Conservation (phyloP, 2,888 invertebrate species). For the Brachyopa scutellaris region DNA sequence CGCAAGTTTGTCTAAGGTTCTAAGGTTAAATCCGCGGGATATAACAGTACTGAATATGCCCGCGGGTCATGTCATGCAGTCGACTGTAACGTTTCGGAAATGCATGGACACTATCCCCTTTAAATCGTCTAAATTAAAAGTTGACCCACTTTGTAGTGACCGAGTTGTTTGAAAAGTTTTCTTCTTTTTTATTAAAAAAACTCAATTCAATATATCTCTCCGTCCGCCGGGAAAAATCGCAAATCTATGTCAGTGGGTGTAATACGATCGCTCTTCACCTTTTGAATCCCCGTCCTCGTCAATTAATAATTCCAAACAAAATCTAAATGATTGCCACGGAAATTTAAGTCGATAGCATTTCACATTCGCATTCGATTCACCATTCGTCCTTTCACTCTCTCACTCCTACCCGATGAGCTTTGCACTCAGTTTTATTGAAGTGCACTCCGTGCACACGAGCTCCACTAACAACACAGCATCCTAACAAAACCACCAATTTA, state of each 20-base stretch:
- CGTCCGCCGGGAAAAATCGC: constrained; percentile 5
- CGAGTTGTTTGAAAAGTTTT: no score
- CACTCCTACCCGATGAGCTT: not conserved
- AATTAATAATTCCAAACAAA: constrained; percentile 29
- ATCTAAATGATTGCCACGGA: constrained; percentile 24
- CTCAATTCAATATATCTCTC: constrained; percentile 14
- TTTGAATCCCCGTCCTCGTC: not conserved
- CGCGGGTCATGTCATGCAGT: no score
- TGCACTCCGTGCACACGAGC: constrained; percentile 30
- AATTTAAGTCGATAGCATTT: constrained; percentile 21
- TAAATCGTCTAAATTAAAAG: no score
- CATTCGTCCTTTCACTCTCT: not conserved
- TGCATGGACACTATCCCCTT: no score
- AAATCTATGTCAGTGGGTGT: constrained; percentile 28
- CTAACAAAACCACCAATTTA: constrained; percentile 53
- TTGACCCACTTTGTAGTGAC: no score
- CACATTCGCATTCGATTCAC: not conserved
- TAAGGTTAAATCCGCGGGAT: no score
- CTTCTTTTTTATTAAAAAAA: not conserved
- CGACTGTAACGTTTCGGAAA: no score
- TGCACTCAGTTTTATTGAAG: constrained; percentile 32
- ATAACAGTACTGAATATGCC: no score
- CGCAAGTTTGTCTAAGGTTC: no score
- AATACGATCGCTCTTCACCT: not conserved
- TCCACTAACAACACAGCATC: constrained; percentile 6